Evolutionary conservation across 2,888 invertebrate genomes (phyloP).

Genomic region (Rhyacophila evoluta): DNA sequence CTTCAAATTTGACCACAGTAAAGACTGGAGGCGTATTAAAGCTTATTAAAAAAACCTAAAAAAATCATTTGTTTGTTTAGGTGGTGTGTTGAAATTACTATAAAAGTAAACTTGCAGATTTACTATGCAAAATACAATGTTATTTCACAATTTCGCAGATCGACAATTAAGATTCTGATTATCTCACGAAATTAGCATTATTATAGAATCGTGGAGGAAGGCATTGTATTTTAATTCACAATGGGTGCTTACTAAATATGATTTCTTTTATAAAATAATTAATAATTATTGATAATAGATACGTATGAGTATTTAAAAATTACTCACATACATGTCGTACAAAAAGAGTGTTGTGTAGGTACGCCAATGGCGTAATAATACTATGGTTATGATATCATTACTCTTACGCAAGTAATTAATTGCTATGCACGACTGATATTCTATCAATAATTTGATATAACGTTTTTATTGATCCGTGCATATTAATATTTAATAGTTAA

Average conservation of each 20-base stretch:
- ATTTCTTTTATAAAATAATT: background rate
- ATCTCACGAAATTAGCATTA: slow-evolving; percentile 41
- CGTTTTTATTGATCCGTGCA: no score
- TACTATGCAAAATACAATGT: no score
- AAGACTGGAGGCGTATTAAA: no score
- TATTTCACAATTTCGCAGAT: slow-evolving; percentile 27
- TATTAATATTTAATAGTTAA: no score
- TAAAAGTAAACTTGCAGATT: no score
- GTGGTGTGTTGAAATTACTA: no score
- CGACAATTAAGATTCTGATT: slow-evolving; percentile 34
- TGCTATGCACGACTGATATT: background rate
- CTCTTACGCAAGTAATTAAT: background rate
- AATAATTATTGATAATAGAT: background rate
- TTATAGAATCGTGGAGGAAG: background rate
- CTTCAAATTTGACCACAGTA: no score
- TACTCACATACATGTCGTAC: no score
- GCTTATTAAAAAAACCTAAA: no score
- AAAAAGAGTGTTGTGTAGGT: no score
- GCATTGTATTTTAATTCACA: slow-evolving; percentile 39
- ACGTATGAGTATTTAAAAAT: no score
- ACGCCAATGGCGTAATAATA: background rate
- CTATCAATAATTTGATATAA: background rate
- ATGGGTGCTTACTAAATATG: slow-evolving; percentile 19
- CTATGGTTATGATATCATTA: background rate
- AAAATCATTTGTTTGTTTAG: no score